These are phyloP conservation scores for Epinephelus cyanopodus DNA, from an alignment of 2,113 vertebrate species.

Conservation along the genomic window DNA sequence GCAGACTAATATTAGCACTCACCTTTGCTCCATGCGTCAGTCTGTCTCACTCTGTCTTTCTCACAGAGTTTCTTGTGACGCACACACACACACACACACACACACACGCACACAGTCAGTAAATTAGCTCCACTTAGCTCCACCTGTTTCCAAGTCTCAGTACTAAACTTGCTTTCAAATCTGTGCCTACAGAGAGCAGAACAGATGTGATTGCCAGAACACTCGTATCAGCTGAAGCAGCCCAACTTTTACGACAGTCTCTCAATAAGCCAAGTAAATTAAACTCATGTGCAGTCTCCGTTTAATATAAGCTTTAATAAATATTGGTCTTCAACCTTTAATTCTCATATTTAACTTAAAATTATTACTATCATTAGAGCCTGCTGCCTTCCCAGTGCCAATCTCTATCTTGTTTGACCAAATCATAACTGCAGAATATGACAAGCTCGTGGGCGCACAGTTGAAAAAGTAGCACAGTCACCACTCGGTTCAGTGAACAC, in stretches of 20 bases:
- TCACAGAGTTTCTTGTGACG: neutral
- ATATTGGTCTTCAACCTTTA: neutral
- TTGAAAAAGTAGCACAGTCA: slow-evolving; percentile 24
- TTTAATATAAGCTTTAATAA: neutral
- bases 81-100: slow-evolving; percentile 8
- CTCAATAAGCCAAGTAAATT: neutral
- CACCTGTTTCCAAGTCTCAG: slow-evolving; percentile 64
- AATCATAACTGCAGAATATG: neutral
- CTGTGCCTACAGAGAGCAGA: slow-evolving; percentile 30
- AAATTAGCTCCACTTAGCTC: slow-evolving; percentile 42
- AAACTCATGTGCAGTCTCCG: neutral
- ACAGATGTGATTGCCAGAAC: slow-evolving; percentile 37
- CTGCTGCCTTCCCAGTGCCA: neutral
- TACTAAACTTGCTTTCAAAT: slow-evolving; percentile 41
- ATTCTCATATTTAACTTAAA: neutral
- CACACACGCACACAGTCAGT: slow-evolving; percentile 9
- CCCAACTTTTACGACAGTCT: slow-evolving; percentile 1
- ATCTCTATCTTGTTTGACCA: neutral
- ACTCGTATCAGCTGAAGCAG: neutral
- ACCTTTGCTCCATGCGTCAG: slow-evolving; percentile 40
- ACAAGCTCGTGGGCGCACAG: neutral
- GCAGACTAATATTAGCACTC: slow-evolving; percentile 48
- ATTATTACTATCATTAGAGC: neutral
- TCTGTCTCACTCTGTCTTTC: slow-evolving; percentile 20
- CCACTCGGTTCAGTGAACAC: slow-evolving; percentile 28